Base-by-base conservation (phyloP, 2,888 invertebrate species). In the Ophraella communa region DNA sequence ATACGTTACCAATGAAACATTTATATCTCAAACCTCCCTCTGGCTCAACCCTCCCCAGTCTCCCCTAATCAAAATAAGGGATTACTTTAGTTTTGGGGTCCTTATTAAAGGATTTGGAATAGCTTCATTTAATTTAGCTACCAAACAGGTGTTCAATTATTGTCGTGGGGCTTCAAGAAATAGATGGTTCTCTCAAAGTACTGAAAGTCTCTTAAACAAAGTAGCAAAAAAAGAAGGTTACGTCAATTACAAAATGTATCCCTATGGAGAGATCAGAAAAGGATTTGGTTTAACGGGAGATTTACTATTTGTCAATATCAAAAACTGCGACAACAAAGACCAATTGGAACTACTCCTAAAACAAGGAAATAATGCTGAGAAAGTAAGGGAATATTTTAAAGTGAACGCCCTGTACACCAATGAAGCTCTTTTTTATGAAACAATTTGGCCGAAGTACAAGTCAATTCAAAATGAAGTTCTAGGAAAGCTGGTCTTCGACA, bases 231-330 rank as follows among this genome's bases (percentile, higher is more conserved):
- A 23, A 17, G 49, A 27, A 14, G 49, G 27, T 2, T 51, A 20
- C 20, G 10, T 10, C 5, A 27, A 51, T 10, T 17, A 17, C 21
- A 24, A 23, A 10, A 27, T 51, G 8, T 14, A 5, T 14, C 10
- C 8, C 14, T 23, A 27, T 17, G 27, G 24, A 10, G 20, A 24
- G 27, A 63, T 53, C 17, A 49, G 51, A 24, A 64, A 54, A 30
- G 71, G 67, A 17, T 65, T 67, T 39, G 70, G 70, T 17, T 68
- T 60, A 27, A n/a, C 67, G 1, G 63, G 68, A 7, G 66, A 68
- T 8, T 49, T 65, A 21, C 53, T 42, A 23, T 64, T 60, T 18
- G 51, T 64, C 17, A 56, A 64, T 8, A 23, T 71, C 8, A 17
- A 57, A 47, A 39, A 61, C 20, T 58, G 47, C 18, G 56, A 60